Percentiles rank a stretch among this genome's conserved stretches.
Conservation (phyloP, 2,113 vertebrate genomes). For the Petaurus breviceps region DNA sequence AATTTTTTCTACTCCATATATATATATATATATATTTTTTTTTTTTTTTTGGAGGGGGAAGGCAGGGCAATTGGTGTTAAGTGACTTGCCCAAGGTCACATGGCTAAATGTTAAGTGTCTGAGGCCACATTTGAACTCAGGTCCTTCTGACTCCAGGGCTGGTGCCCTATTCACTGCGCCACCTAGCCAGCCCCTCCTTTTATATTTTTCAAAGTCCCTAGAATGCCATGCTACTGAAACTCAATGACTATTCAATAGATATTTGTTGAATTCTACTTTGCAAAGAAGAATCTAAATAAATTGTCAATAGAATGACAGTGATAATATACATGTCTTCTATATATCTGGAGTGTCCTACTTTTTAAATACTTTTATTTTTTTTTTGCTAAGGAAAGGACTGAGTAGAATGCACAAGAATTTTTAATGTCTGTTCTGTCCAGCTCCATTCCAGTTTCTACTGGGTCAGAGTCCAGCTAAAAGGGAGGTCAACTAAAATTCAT, state of each 20-base stretch:
- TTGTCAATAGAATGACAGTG: neutral
- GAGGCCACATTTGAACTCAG: no score
- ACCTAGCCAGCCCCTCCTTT: neutral
- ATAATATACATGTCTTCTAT: neutral
- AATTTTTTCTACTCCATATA: neutral
- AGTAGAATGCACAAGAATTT: neutral
- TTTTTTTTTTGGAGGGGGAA: neutral
- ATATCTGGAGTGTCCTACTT: neutral
- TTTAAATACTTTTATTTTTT: no score
- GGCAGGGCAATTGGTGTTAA: no score
- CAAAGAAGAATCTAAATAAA: neutral
- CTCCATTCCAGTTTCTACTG: neutral
- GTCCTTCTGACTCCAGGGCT: no score
- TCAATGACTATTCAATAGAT: neutral
- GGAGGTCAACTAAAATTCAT: neutral
- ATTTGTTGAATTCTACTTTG: neutral
- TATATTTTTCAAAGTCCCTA: neutral
- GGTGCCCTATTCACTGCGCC: no score
- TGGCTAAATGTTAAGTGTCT: no score
- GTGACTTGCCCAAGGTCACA: no score
- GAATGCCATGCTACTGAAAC: neutral
- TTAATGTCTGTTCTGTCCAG: neutral
- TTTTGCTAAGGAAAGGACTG: no score
- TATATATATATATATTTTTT: no score
- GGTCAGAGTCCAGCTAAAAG: neutral